These are phyloP conservation scores for Drosophila rhopaloa DNA, from an alignment of 1,140 invertebrate species.

Conservation along the genomic window DNA sequence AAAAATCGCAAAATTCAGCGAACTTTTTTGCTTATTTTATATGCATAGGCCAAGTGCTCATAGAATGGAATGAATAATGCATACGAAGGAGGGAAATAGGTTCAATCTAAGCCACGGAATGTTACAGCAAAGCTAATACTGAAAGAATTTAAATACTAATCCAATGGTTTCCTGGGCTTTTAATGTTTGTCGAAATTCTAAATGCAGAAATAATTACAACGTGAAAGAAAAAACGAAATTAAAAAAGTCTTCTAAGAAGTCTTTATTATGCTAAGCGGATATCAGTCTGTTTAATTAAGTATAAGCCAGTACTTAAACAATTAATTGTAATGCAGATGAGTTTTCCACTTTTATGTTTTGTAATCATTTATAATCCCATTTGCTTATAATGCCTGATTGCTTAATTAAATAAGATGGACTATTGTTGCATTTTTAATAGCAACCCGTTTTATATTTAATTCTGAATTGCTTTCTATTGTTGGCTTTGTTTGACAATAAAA, in stretches of 20 bases:
- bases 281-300: no score
- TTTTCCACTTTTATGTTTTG: no score
- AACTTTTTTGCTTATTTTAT: constrained; percentile 34
- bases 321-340: no score
- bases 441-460: no score
- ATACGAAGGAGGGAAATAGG: constrained; percentile 28
- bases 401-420: no score
- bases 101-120: constrained; percentile 26
- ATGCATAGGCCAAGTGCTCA: constrained; percentile 46
- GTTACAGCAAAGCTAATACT: constrained; percentile 11
- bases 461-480: no score
- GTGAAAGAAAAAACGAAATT: not conserved
- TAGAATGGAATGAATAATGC: constrained; percentile 48
- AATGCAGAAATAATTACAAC: constrained; percentile 3
- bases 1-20: constrained; percentile 24
- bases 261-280: no score
- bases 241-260: not conserved
- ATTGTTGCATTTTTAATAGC: no score
- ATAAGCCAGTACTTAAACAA: no score
- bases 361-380: no score
- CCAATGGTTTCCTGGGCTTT: not conserved
- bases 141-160: constrained; percentile 17
- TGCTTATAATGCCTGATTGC: no score
- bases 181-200: not conserved
- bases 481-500: no score